These are phyloP conservation scores for Tricholauxania praeusta DNA, from an alignment of 2,888 invertebrate species.

Conservation along the genomic window DNA sequence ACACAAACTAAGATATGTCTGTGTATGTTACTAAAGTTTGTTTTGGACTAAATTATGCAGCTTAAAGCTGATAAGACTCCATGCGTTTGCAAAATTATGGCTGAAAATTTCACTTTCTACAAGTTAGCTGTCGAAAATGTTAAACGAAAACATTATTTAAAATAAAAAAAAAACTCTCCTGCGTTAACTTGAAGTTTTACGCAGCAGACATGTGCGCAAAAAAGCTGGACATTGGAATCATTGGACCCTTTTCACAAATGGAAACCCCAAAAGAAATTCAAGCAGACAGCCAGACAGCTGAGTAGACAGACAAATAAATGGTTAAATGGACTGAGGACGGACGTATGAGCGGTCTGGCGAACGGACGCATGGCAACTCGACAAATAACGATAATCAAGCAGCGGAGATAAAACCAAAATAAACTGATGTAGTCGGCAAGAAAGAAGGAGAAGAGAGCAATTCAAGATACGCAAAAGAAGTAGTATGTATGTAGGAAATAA, in stretches of 20 bases:
- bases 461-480: not conserved
- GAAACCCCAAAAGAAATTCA: constrained; percentile 20
- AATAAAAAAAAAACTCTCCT: not conserved
- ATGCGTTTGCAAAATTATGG: not conserved
- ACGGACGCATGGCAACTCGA: constrained; percentile 6
- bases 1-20: not conserved
- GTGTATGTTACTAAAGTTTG: not conserved
- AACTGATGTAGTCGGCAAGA: not conserved
- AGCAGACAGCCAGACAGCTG: constrained; percentile 25
- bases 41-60: not conserved
- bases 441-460: not conserved
- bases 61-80: not conserved
- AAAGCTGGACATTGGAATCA: not conserved
- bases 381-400: constrained; percentile 31
- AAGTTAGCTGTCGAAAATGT: constrained; percentile 18
- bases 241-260: constrained; percentile 20
- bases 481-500: not conserved
- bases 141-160: constrained; percentile 25
- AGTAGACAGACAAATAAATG: constrained; percentile 6
- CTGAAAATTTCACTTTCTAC: constrained; percentile 13
- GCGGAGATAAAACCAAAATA: not conserved
- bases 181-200: constrained; percentile 2
- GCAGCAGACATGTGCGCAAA: constrained; percentile 12
- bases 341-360: not conserved
- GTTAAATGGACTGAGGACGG: constrained; percentile 10